Percentiles rank a stretch among this genome's conserved stretches.
phyloP scores from a whole-genome alignment of 1,140 invertebrate species.

The Theocolax elegans region DNA sequence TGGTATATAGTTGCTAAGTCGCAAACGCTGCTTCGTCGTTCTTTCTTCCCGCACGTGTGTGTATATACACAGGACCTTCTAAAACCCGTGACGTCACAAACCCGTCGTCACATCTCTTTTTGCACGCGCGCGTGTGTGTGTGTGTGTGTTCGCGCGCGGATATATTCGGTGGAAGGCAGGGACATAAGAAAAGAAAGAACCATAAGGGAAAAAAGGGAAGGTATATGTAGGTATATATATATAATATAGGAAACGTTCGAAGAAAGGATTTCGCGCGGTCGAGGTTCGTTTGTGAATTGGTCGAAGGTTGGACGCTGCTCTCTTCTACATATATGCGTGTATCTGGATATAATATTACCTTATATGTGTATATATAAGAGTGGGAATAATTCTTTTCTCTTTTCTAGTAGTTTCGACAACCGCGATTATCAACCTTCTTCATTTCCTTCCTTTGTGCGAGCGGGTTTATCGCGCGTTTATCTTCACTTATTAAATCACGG shows the following conservation, averaged over 20 bases:
- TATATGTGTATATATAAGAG: too few species aligned
- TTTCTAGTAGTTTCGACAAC: too few species aligned
- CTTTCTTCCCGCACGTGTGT: background rate
- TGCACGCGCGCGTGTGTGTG: too few species aligned
- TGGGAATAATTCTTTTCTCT: too few species aligned
- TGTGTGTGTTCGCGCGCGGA: too few species aligned
- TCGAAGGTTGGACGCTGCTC: conserved; percentile 1
- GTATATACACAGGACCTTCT: background rate
- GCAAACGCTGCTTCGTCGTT: background rate
- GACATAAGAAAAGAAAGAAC: background rate
- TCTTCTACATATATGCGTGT: background rate
- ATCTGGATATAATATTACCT: background rate
- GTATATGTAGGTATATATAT: conserved; percentile 5
- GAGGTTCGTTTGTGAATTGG: conserved; percentile 1
- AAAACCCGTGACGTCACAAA: conserved; percentile 5
- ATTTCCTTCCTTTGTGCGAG: background rate
- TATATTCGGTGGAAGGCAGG: background rate
- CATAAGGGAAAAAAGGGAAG: background rate
- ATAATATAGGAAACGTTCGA: conserved; percentile 28
- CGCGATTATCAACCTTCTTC: background rate
- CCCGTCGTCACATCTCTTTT: background rate
- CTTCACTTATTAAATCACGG: too few species aligned
- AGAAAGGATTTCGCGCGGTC: conserved; percentile 37
- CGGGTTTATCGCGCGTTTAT: too few species aligned
- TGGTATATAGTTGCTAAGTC: conserved; percentile 5